Evolutionary conservation across 2,113 vertebrate species (phyloP).

Genomic region (Trochalopteron elliotii): DNA sequence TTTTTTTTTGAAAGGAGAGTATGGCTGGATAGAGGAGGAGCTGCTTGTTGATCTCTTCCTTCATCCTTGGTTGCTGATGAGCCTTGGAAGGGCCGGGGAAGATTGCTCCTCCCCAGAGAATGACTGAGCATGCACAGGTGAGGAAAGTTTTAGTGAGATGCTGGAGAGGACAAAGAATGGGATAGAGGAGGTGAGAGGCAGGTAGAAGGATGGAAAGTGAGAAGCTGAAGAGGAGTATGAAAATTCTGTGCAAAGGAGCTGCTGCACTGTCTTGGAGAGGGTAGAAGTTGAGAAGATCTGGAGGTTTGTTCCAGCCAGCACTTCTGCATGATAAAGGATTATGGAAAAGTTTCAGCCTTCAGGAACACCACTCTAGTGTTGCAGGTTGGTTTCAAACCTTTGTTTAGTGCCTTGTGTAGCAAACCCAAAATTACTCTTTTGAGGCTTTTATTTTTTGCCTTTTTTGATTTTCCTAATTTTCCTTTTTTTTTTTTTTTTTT

Average conservation of each 20-base stretch:
- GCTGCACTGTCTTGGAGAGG: not conserved
- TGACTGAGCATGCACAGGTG: not conserved
- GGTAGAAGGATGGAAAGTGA: not conserved
- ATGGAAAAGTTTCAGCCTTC: not conserved
- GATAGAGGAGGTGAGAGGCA: fast-evolving
- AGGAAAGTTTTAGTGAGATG: not conserved
- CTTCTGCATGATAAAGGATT: not conserved
- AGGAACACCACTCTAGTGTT: fast-evolving
- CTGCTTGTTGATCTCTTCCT: not conserved
- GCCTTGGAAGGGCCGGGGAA: not conserved
- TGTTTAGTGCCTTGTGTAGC: not conserved
- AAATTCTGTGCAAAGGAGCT: fast-evolving
- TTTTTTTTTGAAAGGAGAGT: not conserved
- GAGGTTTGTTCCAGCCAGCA: not conserved
- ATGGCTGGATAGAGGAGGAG: not conserved
- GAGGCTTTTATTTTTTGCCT: not conserved
- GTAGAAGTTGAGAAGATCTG: not conserved
- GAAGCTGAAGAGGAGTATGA: not conserved
- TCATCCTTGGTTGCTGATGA: fast-evolving
- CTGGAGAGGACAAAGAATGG: not conserved
- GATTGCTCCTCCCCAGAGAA: not conserved
- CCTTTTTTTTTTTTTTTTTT: too few species aligned
- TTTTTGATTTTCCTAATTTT: too few species aligned
- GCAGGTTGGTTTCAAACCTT: not conserved
- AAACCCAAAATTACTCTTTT: not conserved